Evolutionary conservation across 2,113 vertebrate genomes (phyloP).

Genomic region (Neopipo cinnamomea): DNA sequence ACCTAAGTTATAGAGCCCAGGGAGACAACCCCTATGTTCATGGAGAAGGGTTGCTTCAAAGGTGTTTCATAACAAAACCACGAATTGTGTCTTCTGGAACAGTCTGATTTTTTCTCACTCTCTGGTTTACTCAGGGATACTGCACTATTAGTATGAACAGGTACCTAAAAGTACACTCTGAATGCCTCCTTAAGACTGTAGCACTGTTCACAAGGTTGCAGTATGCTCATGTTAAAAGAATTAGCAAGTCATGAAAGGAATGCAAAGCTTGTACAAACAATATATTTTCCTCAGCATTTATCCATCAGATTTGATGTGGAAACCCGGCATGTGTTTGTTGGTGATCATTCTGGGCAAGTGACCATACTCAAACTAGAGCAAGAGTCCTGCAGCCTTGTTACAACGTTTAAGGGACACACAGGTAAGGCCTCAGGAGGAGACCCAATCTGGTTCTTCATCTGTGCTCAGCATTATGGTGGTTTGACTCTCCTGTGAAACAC

Average conservation of each 20-base stretch:
- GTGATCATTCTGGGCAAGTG: slow-evolving; percentile 97
- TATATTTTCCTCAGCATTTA: slow-evolving; percentile 69
- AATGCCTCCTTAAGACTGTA: background rate
- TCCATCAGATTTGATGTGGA: slow-evolving; percentile 92
- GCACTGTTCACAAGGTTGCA: background rate
- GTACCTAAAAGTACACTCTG: background rate
- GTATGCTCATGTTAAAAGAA: background rate
- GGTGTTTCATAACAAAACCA: background rate
- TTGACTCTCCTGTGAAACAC: background rate
- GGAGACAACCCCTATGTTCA: background rate
- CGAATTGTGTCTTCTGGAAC: background rate
- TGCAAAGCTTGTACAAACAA: background rate
- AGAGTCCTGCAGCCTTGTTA: slow-evolving; percentile 92
- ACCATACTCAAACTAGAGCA: slow-evolving; percentile 97
- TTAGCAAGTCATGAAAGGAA: background rate
- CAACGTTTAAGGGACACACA: slow-evolving; percentile 96
- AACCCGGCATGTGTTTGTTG: slow-evolving; percentile 94
- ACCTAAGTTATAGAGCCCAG: background rate
- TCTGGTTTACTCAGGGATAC: background rate
- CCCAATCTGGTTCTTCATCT: background rate
- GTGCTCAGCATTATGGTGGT: background rate
- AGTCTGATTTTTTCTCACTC: background rate
- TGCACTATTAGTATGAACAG: background rate
- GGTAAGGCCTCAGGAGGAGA: slow-evolving; percentile 71
- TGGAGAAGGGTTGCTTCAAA: background rate